Percentiles rank a stretch among this genome's conserved stretches.
These are phyloP conservation scores for Toxostoma redivivum DNA, from an alignment of 2,113 vertebrate genomes.

Conservation along the genomic window DNA sequence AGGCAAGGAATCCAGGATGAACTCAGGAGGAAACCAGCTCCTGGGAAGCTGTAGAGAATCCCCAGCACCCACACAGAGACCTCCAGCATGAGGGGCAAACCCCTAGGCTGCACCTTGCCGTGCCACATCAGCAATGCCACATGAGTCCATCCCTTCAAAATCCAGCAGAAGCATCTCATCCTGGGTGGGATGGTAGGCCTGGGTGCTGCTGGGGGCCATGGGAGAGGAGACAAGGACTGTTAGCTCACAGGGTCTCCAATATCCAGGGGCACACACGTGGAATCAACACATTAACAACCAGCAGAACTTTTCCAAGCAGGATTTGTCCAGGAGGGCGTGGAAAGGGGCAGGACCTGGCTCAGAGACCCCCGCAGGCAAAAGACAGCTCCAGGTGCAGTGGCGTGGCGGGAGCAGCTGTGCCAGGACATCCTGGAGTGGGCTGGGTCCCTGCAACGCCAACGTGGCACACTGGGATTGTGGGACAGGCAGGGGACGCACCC, in stretches of 20 bases:
- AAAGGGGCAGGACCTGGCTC: neutral
- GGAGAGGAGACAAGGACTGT: neutral
- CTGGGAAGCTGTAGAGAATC: neutral
- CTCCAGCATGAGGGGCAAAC: fast-evolving
- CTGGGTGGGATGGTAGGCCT: neutral
- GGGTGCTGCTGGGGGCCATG: neutral
- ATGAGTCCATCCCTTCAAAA: neutral
- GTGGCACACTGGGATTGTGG: neutral
- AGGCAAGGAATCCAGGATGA: neutral
- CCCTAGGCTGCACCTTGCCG: neutral
- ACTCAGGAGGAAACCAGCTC: neutral
- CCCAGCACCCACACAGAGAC: neutral
- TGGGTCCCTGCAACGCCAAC: neutral
- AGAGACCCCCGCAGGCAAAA: neutral
- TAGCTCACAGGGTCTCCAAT: neutral
- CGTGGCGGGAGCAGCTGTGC: fast-evolving
- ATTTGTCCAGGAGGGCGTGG: neutral
- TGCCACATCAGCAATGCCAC: neutral
- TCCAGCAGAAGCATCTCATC: neutral
- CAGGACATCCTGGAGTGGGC: neutral
- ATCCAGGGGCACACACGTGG: neutral
- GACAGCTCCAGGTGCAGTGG: fast-evolving
- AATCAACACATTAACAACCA: neutral
- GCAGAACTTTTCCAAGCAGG: neutral
- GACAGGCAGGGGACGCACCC: neutral